A percentile compares a stretch with the other conserved stretches of the same genome.
phyloP scores from a whole-genome alignment of 2,888 invertebrate genomes.

The Himalopsyche kuldschensis region DNA sequence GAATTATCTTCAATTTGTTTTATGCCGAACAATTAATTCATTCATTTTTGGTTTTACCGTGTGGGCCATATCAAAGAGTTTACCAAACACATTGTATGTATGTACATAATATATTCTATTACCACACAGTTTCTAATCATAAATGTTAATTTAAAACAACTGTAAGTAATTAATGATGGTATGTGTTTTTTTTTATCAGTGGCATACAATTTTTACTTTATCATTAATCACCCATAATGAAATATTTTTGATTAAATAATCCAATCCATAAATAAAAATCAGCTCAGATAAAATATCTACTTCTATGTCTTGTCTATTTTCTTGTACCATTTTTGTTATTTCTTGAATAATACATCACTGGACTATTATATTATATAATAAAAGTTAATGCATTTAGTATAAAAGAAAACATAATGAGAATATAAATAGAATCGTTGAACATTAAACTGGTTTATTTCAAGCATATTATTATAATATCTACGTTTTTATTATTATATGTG shows the following conservation, averaged over 20 bases:
- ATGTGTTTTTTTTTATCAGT: background rate
- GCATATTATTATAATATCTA: too few species aligned
- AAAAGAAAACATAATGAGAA: too few species aligned
- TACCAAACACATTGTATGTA: background rate
- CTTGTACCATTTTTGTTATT: too few species aligned
- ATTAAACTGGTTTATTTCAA: too few species aligned
- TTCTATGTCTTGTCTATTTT: background rate
- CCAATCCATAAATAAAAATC: background rate
- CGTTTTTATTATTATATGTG: too few species aligned
- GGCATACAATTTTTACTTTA: background rate
- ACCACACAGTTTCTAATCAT: slow-evolving; percentile 1
- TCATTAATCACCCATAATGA: background rate
- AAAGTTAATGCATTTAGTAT: too few species aligned
- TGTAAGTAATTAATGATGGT: background rate
- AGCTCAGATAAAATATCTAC: background rate
- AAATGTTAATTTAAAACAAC: background rate
- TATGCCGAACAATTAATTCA: too few species aligned
- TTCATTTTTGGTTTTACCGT: background rate
- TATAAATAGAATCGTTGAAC: too few species aligned
- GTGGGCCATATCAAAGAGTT: background rate
- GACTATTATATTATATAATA: too few species aligned
- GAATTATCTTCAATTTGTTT: too few species aligned
- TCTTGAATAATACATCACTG: too few species aligned
- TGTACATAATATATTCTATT: slow-evolving; percentile 1
- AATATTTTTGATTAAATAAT: background rate